Evolutionary conservation across 2,113 vertebrate genomes (phyloP).

Genomic region (Leucopsar rothschildi): DNA sequence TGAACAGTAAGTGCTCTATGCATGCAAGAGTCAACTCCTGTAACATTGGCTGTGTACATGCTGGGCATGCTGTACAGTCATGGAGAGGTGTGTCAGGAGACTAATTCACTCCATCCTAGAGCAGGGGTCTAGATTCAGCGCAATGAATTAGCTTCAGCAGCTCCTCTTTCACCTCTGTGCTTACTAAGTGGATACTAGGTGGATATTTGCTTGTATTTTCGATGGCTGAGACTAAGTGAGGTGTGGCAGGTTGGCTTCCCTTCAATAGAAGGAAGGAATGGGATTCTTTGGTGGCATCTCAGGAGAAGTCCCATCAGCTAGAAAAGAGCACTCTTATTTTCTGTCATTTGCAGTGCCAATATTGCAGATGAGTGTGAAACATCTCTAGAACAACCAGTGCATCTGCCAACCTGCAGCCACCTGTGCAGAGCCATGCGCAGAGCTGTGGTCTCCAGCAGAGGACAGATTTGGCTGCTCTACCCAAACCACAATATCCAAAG

Average conservation of each 20-base stretch:
- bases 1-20: not conserved
- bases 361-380: not conserved
- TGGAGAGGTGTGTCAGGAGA: not conserved
- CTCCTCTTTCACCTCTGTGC: not conserved
- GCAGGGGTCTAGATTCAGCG: not conserved
- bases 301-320: not conserved
- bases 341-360: not conserved
- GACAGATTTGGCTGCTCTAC: not conserved
- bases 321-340: not conserved
- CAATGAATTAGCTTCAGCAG: not conserved
- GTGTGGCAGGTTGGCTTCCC: not conserved
- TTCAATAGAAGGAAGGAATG: not conserved
- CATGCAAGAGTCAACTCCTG: not conserved
- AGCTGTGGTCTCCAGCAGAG: not conserved
- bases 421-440: not conserved
- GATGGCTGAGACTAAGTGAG: not conserved
- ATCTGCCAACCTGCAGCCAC: not conserved
- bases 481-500: not conserved
- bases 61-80: not conserved
- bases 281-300: not conserved
- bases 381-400: not conserved
- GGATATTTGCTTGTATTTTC: not conserved
- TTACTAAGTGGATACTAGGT: not conserved
- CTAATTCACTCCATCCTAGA: not conserved
- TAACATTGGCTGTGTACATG: rapidly evolving